Evolutionary conservation across 92 coral and sea anemone genomes (phyloP).

Genomic region (Parazoanthus swiftii): DNA sequence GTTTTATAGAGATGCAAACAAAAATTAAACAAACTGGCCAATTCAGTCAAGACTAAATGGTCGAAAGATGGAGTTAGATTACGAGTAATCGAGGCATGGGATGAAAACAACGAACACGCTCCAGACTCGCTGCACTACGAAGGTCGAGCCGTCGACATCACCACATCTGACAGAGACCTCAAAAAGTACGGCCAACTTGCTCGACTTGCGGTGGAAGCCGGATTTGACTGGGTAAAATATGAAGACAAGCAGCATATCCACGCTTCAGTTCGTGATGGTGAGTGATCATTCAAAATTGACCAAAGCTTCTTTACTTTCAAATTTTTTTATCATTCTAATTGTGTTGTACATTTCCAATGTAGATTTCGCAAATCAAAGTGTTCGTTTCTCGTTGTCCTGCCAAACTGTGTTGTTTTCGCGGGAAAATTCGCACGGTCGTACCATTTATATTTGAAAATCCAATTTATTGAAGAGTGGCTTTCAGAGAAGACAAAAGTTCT

Average conservation of each 20-base stretch:
- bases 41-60: conserved; percentile 78
- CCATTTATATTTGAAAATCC: conserved; percentile 48
- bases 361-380: neutral
- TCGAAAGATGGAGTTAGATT: conserved; percentile 64
- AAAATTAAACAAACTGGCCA: conserved; percentile 75
- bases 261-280: conserved; percentile 96
- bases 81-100: conserved; percentile 97
- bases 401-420: conserved; percentile 15
- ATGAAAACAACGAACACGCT: conserved; percentile 71
- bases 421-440: conserved; percentile 9
- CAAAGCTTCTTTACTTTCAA: conserved; percentile 4
- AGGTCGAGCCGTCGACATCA: conserved; percentile 98
- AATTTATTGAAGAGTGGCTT: conserved; percentile 41
- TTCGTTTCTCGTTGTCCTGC: conserved; percentile 9
- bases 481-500: conserved; percentile 49
- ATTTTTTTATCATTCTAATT: conserved; percentile 17
- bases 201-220: conserved; percentile 87
- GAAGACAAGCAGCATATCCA: conserved; percentile 73
- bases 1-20: conserved; percentile 80
- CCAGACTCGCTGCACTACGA: conserved; percentile 88
- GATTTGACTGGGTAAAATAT: conserved; percentile 94
- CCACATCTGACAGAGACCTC: conserved; percentile 80
- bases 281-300: conserved; percentile 24
- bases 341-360: conserved; percentile 8
- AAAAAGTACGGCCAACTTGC: conserved; percentile 84